Base-by-base conservation (phyloP, 2,888 invertebrate species). In the Nebria salina region DNA sequence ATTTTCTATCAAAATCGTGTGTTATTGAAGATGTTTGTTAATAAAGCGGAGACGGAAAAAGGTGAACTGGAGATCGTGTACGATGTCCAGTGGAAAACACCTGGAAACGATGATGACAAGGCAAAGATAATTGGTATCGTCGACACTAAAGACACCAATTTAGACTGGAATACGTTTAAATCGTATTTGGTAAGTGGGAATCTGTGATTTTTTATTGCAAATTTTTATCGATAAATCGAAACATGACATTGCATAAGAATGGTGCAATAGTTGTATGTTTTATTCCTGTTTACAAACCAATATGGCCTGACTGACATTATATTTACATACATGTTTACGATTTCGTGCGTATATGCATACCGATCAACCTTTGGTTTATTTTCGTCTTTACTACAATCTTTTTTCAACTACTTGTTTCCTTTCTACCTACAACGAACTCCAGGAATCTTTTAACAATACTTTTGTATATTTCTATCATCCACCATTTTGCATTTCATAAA, bases 151-250 rank as follows among this genome's bases (percentile, higher is more conserved):
- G 86, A 88, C 64, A 88, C 88, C 13, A 89, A 89, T 72, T 83
- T 89, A 73, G 88, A 88, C 85, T 89, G 88, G 87, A 87, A 87
- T 82, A 87, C 86, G 75, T 90, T 90, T 83, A 89, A 89, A 85
- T 88, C 89, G 2, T 90, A 90, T 84, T 85, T 90, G 87, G 90
- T 90, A 86, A 86, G 86, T 84, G 65, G 64, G 64, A 65, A 77
- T 41, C 64, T n/a, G n/a, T 43, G 11, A 15, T 34, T 26, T 72
- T 26, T n/a, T n/a, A n/a, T n/a, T n/a, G n/a, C n/a, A n/a, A n/a
- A n/a, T n/a, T n/a, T 74, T 25, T 20, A 20, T 20, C 20, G 20
- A 20, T 20, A 20, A 20, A 20, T 20, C 20, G 20, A 65, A 20
- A 75, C 34, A 75, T 80, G 80, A 80, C 80, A 80, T 80, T 80